Base-by-base conservation (phyloP, 2,888 invertebrate species). In the Tortricodes alternella region DNA sequence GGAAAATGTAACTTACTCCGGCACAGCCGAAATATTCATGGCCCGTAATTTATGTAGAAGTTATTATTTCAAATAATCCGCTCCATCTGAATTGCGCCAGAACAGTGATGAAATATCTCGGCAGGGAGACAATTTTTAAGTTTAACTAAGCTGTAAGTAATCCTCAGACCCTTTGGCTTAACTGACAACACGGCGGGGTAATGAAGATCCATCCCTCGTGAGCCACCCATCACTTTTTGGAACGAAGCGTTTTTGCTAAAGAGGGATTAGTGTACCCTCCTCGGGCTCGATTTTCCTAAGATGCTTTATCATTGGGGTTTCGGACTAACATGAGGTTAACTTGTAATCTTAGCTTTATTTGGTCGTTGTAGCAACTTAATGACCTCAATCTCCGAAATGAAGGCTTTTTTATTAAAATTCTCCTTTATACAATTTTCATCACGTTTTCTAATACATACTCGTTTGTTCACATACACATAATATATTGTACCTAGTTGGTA, bases 341-440 rank as follows among this genome's bases (percentile, higher is more conserved):
- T 89, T 89, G 89, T 89, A 89, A 90, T 89, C 90, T 90, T 85
- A 86, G 88, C 87, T 89, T 89, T 89, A 88, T 88, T 88, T 84
- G 84, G 80, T 73, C 85, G 78, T 80, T 86, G 82, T 85, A 83
- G 73, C 76, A 76, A 80, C 83, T 85, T 88, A 89, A 88, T 86
- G 72, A 82, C 80, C 76, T 73, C 78, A 75, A 81, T 78, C 75
- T 78, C 73, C 63, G 82, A 87, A 85, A 88, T 86, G 81, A 89
- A 85, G 76, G 73, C 73, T 75, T 83, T 82, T 86, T 85, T 84
- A 80, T 81, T 78, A 76, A 73, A 74, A 70, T 74, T 76, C 74
- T 76, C 78, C 78, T 75, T 80, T 76, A 79, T 83, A 80, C 74
- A 73, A 78, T 79, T 77, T 72, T n/a, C n/a, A n/a, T n/a, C n/a